A percentile compares a stretch with the other conserved stretches of the same genome.
These are phyloP conservation scores for Plectrocnemia conspersa DNA, from an alignment of 1,140 invertebrate species.

Conservation along the genomic window DNA sequence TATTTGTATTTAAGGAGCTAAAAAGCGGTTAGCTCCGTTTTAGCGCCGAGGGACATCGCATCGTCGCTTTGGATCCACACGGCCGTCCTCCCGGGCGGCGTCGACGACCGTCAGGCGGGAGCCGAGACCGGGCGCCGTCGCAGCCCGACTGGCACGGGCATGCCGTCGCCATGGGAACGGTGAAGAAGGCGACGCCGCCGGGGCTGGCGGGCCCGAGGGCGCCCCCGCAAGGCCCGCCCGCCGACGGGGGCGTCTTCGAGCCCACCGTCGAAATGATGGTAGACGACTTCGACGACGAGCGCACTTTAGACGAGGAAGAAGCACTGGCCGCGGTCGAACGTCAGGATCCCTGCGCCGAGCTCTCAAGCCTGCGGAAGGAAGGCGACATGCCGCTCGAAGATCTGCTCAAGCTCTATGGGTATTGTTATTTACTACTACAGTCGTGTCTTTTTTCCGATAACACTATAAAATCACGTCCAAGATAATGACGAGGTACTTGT, in stretches of 20 bases:
- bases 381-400: constrained; percentile 93
- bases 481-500: no score
- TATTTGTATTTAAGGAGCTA: neutral
- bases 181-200: constrained; percentile 19
- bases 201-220: constrained; percentile 44
- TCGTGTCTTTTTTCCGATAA: no score
- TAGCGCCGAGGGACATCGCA: neutral
- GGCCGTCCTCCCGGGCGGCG: neutral
- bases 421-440: no score
- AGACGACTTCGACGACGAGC: constrained; percentile 95
- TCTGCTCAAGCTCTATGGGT: constrained; percentile 83
- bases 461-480: no score
- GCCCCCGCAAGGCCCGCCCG: neutral
- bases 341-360: constrained; percentile 77
- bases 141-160: neutral
- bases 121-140: neutral
- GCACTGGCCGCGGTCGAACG: constrained; percentile 79
- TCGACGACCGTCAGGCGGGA: neutral
- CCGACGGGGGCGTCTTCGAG: constrained; percentile 2
- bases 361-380: constrained; percentile 83
- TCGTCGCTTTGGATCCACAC: neutral
- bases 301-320: constrained; percentile 94
- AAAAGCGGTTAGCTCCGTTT: neutral
- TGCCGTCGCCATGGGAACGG: neutral
- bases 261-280: constrained; percentile 81